Evolutionary conservation across 2,113 vertebrate species (phyloP), one percentile per base, ranked within the genome.

Genomic region (Scomber scombrus): DNA sequence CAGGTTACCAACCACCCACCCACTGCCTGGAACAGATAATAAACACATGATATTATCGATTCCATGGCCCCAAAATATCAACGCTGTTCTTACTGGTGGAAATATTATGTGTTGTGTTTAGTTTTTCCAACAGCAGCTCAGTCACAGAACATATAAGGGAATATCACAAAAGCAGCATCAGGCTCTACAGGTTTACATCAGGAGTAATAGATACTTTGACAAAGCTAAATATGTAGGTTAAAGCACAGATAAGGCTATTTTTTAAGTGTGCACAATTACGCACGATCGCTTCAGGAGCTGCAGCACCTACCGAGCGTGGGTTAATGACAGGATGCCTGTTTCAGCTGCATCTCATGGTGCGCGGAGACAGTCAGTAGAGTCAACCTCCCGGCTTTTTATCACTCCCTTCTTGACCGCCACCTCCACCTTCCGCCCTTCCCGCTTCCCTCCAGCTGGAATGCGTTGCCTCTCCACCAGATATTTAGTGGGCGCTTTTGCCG

Each of bases 21-120:
- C 61, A 45, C 43, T 34, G 74, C 75, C 75, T 89, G 82, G 73
- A 88, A 88, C 62, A 86, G 62, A 90, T 85, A 86, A 87, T 68
- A 86, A 78, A 85, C 80, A 81, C 43, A 61, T 63, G 52, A 31
- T 49, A 60, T 66, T 78, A 75, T 19, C 82, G 58, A 87, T 89
- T 89, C 77, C 85, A 75, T 57, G 19, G 66, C 7, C 29, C 45
- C 43, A 31, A 49, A 31, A 51, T 61, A 58, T n/a, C 52, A 1
- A 18, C 66, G 84, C 76, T 80, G 16, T 82, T 87, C 47, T 45
- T 3, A 11, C 47, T 71, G 77, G 21, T 16, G 63, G 68, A 68
- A 69, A 54, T 16, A n/a, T 45, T 62, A 11, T n/a, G n/a, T 71
- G 19, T 21, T 45, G 34, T 43, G 29, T 69, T 84, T 64, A 75